A percentile compares a stretch with the other conserved stretches of the same genome.
phyloP scores from a whole-genome alignment of 2,888 invertebrate genomes.

The Trypoxylon attenuatum region DNA sequence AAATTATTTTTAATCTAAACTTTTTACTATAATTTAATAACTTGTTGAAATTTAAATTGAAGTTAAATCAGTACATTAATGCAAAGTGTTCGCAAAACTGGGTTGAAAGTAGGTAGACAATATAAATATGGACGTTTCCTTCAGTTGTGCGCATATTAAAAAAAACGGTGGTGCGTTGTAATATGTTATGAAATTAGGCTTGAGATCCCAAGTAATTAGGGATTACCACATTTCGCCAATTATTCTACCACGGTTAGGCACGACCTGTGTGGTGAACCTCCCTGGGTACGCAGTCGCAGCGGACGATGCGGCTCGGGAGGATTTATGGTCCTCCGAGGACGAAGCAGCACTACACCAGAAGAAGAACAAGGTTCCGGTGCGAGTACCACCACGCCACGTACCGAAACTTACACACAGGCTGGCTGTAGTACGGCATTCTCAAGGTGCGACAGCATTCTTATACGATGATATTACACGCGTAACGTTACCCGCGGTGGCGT shows the following conservation, averaged over 20 bases:
- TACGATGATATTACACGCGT: slow-evolving; percentile 41
- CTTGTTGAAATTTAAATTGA: no score
- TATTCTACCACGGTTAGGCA: slow-evolving; percentile 48
- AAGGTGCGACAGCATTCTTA: slow-evolving; percentile 41
- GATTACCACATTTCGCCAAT: slow-evolving; percentile 61
- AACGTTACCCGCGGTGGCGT: slow-evolving; percentile 28
- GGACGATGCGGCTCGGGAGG: slow-evolving; percentile 29
- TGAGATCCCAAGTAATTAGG: slow-evolving; percentile 49
- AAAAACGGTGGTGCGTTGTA: no score
- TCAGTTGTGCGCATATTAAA: no score
- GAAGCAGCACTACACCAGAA: slow-evolving; percentile 27
- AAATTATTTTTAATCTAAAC: no score
- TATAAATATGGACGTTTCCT: no score
- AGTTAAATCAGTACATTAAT: no score
- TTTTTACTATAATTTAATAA: no score
- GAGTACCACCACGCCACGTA: slow-evolving; percentile 25
- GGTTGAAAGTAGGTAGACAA: no score
- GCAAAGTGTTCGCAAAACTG: no score
- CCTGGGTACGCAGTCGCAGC: slow-evolving; percentile 18
- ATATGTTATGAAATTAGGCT: slow-evolving; percentile 46
- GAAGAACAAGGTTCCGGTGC: slow-evolving; percentile 43
- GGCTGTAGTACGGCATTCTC: slow-evolving; percentile 11
- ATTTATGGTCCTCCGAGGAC: slow-evolving; percentile 47
- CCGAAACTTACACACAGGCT: slow-evolving; percentile 24
- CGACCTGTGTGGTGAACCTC: slow-evolving; percentile 57